Percentiles rank a stretch among this genome's conserved stretches.
These are phyloP conservation scores for Holothuria scabra DNA, from an alignment of 53 echinoderm and acorn worm species.

Conservation along the genomic window DNA sequence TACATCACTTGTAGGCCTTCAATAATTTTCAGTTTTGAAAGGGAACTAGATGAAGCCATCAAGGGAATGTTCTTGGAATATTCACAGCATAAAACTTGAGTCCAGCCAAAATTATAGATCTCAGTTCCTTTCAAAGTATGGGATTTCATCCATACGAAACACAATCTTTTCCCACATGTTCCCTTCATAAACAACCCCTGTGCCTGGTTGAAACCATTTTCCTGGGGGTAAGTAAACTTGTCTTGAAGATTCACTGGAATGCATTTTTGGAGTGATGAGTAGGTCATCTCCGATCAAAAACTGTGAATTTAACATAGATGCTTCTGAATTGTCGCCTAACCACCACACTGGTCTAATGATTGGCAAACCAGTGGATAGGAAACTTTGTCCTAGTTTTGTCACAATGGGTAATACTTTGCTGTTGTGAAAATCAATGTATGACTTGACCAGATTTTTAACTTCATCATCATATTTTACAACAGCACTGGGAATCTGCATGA, in stretches of 20 bases:
- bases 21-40: too few species aligned
- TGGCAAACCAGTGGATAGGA: slow-evolving; percentile 56
- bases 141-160: not conserved
- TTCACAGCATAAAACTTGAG: too few species aligned
- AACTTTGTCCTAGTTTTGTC: slow-evolving; percentile 40
- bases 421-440: slow-evolving; percentile 75
- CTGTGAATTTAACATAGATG: slow-evolving; percentile 66
- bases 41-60: too few species aligned
- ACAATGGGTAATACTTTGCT: slow-evolving; percentile 55
- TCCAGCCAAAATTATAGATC: too few species aligned
- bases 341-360: slow-evolving; percentile 93
- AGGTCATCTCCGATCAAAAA: slow-evolving; percentile 87
- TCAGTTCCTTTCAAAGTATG: not conserved
- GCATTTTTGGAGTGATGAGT: slow-evolving; percentile 78
- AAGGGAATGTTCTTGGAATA: too few species aligned
- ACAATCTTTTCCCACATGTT: slow-evolving; percentile 62
- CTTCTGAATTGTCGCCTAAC: slow-evolving; percentile 29
- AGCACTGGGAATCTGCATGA: slow-evolving; percentile 82
- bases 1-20: too few species aligned
- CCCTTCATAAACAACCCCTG: slow-evolving; percentile 18
- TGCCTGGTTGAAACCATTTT: slow-evolving; percentile 65
- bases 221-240: slow-evolving; percentile 89
- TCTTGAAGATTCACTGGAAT: slow-evolving; percentile 48
- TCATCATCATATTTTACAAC: slow-evolving; percentile 69
- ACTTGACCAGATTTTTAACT: slow-evolving; percentile 50